phyloP scores from a whole-genome alignment of 2,797 vertebrate genomes.

The Bovichtus diacanthus region DNA sequence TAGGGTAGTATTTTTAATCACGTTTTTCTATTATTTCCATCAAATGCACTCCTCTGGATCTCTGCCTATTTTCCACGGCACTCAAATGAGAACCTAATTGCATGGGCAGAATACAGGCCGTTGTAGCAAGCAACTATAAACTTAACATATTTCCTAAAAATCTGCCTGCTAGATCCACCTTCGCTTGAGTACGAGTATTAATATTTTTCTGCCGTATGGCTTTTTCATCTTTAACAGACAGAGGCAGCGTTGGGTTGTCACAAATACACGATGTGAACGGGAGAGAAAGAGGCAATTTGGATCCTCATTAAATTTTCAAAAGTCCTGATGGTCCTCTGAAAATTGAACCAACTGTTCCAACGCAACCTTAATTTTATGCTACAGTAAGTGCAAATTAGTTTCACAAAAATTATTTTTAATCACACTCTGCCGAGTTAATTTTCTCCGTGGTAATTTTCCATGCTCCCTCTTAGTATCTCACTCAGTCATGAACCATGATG shows the following conservation, averaged over 20 bases:
- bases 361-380: slow-evolving; percentile 86
- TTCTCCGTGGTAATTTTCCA: slow-evolving; percentile 79
- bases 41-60: not conserved
- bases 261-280: slow-evolving; percentile 63
- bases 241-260: slow-evolving; percentile 48
- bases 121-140: not conserved
- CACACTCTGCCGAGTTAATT: slow-evolving; percentile 83
- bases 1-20: not conserved
- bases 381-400: slow-evolving; percentile 88
- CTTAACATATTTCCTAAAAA: slow-evolving; percentile 5
- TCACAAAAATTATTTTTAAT: slow-evolving; percentile 85
- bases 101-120: not conserved
- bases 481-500: slow-evolving; percentile 70
- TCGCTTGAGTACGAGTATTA: not conserved
- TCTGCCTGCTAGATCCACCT: slow-evolving; percentile 4
- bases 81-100: slow-evolving; percentile 7
- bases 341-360: slow-evolving; percentile 84
- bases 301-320: slow-evolving; percentile 86
- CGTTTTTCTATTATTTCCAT: not conserved
- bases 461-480: slow-evolving; percentile 67
- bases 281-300: slow-evolving; percentile 79
- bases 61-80: not conserved
- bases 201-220: slow-evolving; percentile 16
- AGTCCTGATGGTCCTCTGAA: slow-evolving; percentile 84
- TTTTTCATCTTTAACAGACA: slow-evolving; percentile 58